Conservation (phyloP, 2,888 invertebrate species). For the Eristalinus aeneus region DNA sequence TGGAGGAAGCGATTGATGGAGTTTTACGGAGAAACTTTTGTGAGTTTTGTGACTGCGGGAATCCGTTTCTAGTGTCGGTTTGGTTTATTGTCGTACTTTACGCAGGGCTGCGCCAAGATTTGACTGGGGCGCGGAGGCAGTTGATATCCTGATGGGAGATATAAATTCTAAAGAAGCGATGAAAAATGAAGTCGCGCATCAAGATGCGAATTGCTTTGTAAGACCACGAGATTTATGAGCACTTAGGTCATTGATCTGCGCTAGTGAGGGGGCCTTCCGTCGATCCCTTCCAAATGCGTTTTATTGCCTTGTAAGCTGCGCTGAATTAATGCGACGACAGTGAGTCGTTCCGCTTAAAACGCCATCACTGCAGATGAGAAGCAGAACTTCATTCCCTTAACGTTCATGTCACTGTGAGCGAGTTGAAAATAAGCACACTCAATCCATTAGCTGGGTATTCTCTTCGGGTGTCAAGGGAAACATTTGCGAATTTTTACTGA, state of each 20-base stretch:
- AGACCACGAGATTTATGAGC: not conserved
- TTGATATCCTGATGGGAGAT: not conserved
- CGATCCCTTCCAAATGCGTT: not conserved
- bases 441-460: too few relatives aligned
- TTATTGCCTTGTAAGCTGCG: not conserved
- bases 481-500: too few relatives aligned
- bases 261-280: not conserved
- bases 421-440: too few relatives aligned
- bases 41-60: slow-evolving; percentile 34
- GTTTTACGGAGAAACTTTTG: slow-evolving; percentile 39
- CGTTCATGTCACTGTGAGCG: too few relatives aligned
- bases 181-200: not conserved
- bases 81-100: slow-evolving; percentile 43
- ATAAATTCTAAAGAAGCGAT: not conserved
- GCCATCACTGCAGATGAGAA: not conserved
- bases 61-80: slow-evolving; percentile 39
- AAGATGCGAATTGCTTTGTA: not conserved
- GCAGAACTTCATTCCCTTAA: too few relatives aligned
- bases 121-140: not conserved
- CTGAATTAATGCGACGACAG: not conserved
- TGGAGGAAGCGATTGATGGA: slow-evolving; percentile 38
- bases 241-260: not conserved
- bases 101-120: not conserved
- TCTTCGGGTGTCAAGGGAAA: too few relatives aligned
- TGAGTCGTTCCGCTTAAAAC: not conserved